These are phyloP conservation scores for Hydrolagus affinis DNA, from an alignment of 2,113 vertebrate genomes.

Conservation along the genomic window DNA sequence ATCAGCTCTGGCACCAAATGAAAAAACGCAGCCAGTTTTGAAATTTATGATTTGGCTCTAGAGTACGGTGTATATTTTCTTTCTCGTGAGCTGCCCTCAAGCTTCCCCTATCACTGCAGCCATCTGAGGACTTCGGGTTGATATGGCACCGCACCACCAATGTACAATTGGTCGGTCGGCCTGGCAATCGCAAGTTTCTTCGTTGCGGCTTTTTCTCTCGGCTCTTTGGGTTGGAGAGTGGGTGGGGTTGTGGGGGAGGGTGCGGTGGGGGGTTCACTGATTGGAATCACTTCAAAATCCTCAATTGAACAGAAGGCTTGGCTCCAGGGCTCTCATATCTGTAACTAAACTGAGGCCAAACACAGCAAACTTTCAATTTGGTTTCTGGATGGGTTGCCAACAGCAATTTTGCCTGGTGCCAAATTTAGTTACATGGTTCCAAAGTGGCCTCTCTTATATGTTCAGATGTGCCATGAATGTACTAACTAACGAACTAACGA, in stretches of 20 bases:
- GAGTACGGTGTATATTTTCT: neutral
- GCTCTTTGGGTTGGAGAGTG: slow-evolving; percentile 10
- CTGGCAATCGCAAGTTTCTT: slow-evolving; percentile 8
- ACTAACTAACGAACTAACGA: too few species aligned
- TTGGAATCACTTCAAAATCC: slow-evolving; percentile 18
- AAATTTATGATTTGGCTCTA: slow-evolving; percentile 22
- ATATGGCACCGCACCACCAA: neutral
- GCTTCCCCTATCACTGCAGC: slow-evolving; percentile 7
- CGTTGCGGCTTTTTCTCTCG: neutral
- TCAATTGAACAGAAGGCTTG: slow-evolving; percentile 22
- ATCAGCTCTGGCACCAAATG: slow-evolving; percentile 19
- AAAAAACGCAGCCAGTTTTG: slow-evolving; percentile 2
- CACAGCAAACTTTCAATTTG: slow-evolving; percentile 24
- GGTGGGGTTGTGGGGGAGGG: too few species aligned
- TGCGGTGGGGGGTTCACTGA: too few species aligned
- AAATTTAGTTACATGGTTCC: neutral
- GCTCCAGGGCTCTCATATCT: slow-evolving; percentile 15
- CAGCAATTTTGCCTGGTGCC: slow-evolving; percentile 10
- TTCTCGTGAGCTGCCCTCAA: neutral
- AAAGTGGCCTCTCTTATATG: neutral
- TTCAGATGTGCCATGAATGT: slow-evolving; percentile 23
- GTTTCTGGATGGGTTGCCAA: slow-evolving; percentile 3
- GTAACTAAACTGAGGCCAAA: slow-evolving; percentile 5
- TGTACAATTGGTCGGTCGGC: neutral
- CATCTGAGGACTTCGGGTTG: neutral